Evolutionary conservation across 2,888 invertebrate genomes (phyloP).

Genomic region (Auanema sp.): DNA sequence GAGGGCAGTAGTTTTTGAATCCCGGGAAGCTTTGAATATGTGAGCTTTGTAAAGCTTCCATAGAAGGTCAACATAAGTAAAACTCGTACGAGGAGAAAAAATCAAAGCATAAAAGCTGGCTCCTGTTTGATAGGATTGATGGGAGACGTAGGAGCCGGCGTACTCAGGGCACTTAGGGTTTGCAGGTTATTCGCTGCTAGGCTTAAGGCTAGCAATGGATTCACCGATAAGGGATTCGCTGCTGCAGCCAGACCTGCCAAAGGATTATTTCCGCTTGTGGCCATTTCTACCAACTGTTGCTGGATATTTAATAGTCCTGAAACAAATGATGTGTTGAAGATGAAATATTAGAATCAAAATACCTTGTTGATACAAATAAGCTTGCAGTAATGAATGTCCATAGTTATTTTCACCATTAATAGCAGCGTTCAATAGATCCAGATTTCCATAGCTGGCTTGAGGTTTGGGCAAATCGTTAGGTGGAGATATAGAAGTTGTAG

Average conservation of each 20-base stretch:
- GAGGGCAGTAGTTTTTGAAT: too few relatives aligned
- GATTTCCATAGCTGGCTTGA: slow-evolving; percentile 22
- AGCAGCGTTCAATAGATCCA: slow-evolving; percentile 14
- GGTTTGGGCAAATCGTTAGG: slow-evolving; percentile 43
- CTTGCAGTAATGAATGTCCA: slow-evolving; percentile 35
- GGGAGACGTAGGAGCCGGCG: slow-evolving; percentile 24
- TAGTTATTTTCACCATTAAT: slow-evolving; percentile 19
- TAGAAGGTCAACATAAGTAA: too few relatives aligned
- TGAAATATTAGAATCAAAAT: slow-evolving; percentile 8
- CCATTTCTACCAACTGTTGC: slow-evolving; percentile 16
- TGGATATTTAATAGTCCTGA: slow-evolving; percentile 26
- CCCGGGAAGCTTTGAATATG: too few relatives aligned
- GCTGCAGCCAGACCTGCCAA: slow-evolving; percentile 16
- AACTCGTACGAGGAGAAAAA: too few relatives aligned
- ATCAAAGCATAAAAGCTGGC: slow-evolving; percentile 26
- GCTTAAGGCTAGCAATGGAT: slow-evolving; percentile 25
- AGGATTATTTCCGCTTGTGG: slow-evolving; percentile 22
- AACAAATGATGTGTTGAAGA: slow-evolving; percentile 6
- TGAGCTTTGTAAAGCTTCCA: too few relatives aligned
- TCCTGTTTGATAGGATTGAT: slow-evolving; percentile 38
- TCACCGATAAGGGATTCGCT: slow-evolving; percentile 23
- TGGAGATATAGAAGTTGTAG: slow-evolving; percentile 32
- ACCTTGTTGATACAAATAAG: slow-evolving; percentile 40
- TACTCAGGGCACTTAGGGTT: slow-evolving; percentile 14
- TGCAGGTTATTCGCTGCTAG: slow-evolving; percentile 14